Base-by-base conservation (phyloP, 2,113 vertebrate species). In the Peromyscus polionotus region DNA sequence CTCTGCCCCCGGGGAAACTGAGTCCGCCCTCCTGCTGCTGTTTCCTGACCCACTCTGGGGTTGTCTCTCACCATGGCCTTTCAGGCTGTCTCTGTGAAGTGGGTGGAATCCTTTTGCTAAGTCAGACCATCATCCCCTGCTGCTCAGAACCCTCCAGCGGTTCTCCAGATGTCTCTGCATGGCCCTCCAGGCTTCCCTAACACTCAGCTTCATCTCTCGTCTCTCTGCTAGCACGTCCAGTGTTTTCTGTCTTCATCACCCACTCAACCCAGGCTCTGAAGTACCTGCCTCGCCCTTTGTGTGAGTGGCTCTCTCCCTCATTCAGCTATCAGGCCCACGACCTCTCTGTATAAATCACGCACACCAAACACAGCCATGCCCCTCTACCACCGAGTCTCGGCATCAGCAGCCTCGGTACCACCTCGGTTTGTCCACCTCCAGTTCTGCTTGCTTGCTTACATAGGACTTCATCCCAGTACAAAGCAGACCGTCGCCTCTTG, bases 171-270 rank as follows among this genome's bases (percentile, higher is more conserved):
- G 42, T 79, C 54, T 68, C 39, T 16, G 11, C 16, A 6, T 7
- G 19, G 33, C 48, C 67, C 57, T 0, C 7, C 31, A 39, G 33
- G 36, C 0, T 9, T 54, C 10, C 24, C 28, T 54, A 19, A 54
- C 48, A 54, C 7, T 79, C 48, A 33, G 76, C 48, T 54, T 48
- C 48, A 54, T 36, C 51, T 75, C 77, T 59, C 45, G 42, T 28
- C 11, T 77, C 17, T 14, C 54, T 16, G 57, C 31, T 14, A 42
- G 10, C 14, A 6, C 45, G 68, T 54, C 76, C 39, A 45, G 31
- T 10, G 51, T 51, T 51, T 51, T 51, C 51, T 65, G 63, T 12
- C 65, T 8, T 45, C 51, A 16, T 2, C 26, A 24, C 20, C 2
- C 3, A 36, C 20, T 0, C 83, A 28, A 31, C 39, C 6, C 59